A percentile compares a stretch with the other conserved stretches of the same genome.
Evolutionary conservation across 2,888 invertebrate species (phyloP).

Genomic region (Dryocosmus kuriphilus): DNA sequence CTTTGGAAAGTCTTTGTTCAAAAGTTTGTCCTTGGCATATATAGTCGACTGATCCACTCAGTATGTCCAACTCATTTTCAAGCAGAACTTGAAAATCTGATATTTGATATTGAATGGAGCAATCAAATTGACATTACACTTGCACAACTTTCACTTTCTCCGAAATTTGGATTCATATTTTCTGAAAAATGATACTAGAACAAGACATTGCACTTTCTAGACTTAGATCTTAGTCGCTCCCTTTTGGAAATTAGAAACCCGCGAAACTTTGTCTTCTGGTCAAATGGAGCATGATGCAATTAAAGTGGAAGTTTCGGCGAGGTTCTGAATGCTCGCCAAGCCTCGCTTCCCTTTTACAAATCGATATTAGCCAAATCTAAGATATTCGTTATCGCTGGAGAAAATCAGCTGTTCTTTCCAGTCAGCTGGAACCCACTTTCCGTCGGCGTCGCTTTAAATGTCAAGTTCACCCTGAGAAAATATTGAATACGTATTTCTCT

Average conservation of each 20-base stretch:
- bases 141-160: background rate
- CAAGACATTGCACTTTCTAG: background rate
- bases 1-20: too few relatives aligned
- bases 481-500: background rate
- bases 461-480: background rate
- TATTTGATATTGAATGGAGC: background rate
- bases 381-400: slow-evolving; percentile 23
- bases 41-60: background rate
- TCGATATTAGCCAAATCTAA: slow-evolving; percentile 18
- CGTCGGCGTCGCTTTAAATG: background rate
- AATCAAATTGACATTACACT: background rate
- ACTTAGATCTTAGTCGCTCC: background rate
- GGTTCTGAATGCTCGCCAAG: background rate
- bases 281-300: slow-evolving; percentile 16
- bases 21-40: background rate
- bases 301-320: background rate
- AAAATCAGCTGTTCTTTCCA: slow-evolving; percentile 46
- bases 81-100: too few relatives aligned
- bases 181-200: too few relatives aligned
- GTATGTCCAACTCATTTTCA: background rate
- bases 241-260: background rate
- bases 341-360: background rate
- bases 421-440: slow-evolving; percentile 45
- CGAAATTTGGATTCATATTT: background rate
- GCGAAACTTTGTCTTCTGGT: background rate